Evolutionary conservation across 2,113 vertebrate species (phyloP), one percentile per base, ranked within the genome.

Genomic region (Petromus typicus): DNA sequence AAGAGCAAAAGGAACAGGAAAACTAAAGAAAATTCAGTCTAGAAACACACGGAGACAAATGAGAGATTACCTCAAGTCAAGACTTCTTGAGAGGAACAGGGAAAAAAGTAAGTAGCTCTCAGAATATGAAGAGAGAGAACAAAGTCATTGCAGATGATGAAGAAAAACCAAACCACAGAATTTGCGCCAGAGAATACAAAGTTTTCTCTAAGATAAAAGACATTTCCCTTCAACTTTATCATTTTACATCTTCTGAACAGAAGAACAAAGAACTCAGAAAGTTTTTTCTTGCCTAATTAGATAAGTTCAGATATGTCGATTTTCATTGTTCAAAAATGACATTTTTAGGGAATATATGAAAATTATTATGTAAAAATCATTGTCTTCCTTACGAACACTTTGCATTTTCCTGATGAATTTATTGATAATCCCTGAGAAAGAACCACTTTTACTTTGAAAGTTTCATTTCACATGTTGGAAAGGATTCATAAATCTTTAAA

Each of bases 361-460:
- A 54, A 23, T 37, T 7, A 20, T 5, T 25, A n/a, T 34, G 34
- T 71, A 84, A 93, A 85, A 90, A 43, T 56, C 43, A 69, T 22
- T 4, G 30, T 45, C 45, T 85, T 56, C 71, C 71, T 85, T 61
- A 32, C 20, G 10, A 51, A 56, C 18, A 23, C 8, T 73, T 89
- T 75, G 12, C 69, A 78, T 40, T 57, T 3, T 79, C 61, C 51
- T 59, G 75, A 51, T 37, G 54, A 34, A 20, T 40, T 45, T 30
- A 23, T 66, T 76, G 80, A 56, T 61, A 94, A 91, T 86, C 93
- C 57, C 56, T 63, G 4, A 67, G 22, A 57, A 22, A 48, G 71
- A 94, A 34, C 25, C 5, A 75, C 20, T 71, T 64, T 67, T 34
- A 37, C 7, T 17, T 91, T 80, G 59, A 27, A 86, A 84, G 85